Percentiles rank a stretch among this genome's conserved stretches.
Conservation (phyloP, 2,888 invertebrate genomes). For the Drosophila prolongata region DNA sequence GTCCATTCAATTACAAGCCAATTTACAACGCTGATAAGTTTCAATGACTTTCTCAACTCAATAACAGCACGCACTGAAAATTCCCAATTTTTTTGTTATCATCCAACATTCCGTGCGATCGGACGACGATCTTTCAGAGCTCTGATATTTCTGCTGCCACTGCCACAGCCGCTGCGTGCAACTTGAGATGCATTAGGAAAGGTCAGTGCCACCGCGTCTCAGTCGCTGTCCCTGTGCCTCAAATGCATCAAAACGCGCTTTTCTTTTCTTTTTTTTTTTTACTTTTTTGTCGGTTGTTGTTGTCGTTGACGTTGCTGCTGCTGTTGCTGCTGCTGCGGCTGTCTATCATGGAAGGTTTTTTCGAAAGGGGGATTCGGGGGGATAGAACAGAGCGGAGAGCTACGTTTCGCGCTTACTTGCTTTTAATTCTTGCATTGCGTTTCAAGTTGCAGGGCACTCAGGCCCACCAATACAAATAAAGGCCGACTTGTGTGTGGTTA, state of each 20-base stretch:
- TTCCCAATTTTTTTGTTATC: slow-evolving; percentile 40
- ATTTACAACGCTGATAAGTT: slow-evolving; percentile 18
- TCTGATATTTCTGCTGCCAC: slow-evolving; percentile 23
- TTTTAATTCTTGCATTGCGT: slow-evolving; percentile 79
- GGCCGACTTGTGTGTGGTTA: slow-evolving; percentile 68
- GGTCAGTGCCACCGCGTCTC: slow-evolving; percentile 70
- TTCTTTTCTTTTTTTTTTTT: slow-evolving; percentile 20
- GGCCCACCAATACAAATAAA: slow-evolving; percentile 48
- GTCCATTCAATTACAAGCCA: slow-evolving; percentile 6
- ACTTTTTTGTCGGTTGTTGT: slow-evolving; percentile 60
- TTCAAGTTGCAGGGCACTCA: slow-evolving; percentile 78
- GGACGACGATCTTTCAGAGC: slow-evolving; percentile 29
- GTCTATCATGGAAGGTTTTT: slow-evolving; percentile 30
- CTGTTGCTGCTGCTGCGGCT: slow-evolving; percentile 30
- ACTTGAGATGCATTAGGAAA: slow-evolving; percentile 77
- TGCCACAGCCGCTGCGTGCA: slow-evolving; percentile 54
- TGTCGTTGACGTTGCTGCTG: slow-evolving; percentile 40
- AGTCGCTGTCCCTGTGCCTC: slow-evolving; percentile 59
- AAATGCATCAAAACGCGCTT: slow-evolving; percentile 81
- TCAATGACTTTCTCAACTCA: slow-evolving; percentile 15
- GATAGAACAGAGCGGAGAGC: slow-evolving; percentile 41
- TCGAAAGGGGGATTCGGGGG: slow-evolving; percentile 9
- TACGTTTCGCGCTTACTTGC: slow-evolving; percentile 75
- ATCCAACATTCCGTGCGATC: slow-evolving; percentile 29
- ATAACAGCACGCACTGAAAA: slow-evolving; percentile 22